Base-by-base conservation (phyloP, 2,888 invertebrate species). In the Ormyrus nitidulus region DNA sequence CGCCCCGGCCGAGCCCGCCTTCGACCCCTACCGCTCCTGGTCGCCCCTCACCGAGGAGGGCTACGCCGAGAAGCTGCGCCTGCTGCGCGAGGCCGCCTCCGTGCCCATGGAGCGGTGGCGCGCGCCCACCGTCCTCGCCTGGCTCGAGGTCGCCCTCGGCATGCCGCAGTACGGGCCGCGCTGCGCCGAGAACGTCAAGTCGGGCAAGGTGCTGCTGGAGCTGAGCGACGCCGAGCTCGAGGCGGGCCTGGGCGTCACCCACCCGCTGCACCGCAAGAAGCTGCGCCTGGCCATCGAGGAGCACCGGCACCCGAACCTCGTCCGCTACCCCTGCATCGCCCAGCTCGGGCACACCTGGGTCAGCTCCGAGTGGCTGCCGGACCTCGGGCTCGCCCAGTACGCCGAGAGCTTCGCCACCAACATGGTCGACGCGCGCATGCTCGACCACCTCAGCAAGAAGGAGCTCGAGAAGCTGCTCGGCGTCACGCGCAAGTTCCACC, bases 201-300 rank as follows among this genome's bases (percentile, higher is more conserved):
- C 97, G 89, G 98, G 98, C 86, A 98, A 97, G 94, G 98, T 98
- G 86, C 93, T 98, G 88, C 93, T 98, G 86, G 98, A 97, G 92
- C 92, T 98, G 87, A 96, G 95, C 89, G 98, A 98, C 89, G 93
- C 95, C 73, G 98, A 98, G 90, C 91, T 98, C 89, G 97, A 97
- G 91, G 95, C 95, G 74, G 97, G 97, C 5, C 92, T 98, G 79
- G 97, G 97, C n/a, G 95, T 98, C 85, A 93, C 94, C 76, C 97
- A 98, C 92, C 96, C 97, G 61, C 95, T 98, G 94, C 98, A 98
- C 90, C 93, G 97, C 86, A 97, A 97, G 91, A 98, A 98, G 90
- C 92, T 98, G 82, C 93, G 98, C 69, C 93, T 98, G 85, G 98
- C 98, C 76, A 97, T 98, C 84, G 98, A 98, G 89, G 98, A 98